Conservation (phyloP, 92 coral and sea anemone genomes). For the Epizoanthus ramosus region DNA sequence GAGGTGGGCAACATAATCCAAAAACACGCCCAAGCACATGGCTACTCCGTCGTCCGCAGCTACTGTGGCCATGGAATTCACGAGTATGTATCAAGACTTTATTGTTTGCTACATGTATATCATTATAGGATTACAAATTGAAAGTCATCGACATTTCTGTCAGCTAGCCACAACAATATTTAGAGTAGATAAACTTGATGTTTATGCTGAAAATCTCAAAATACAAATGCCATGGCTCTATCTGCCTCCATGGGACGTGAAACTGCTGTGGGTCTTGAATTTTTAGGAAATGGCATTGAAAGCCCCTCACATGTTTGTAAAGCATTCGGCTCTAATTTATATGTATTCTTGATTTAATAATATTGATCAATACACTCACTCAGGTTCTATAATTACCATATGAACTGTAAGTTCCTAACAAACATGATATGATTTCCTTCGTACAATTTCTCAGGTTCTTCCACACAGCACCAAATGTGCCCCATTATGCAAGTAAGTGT, state of each 20-base stretch:
- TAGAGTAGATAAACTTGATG: not conserved
- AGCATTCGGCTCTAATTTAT: no score
- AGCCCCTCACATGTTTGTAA: no score
- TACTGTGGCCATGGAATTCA: constrained; percentile 99
- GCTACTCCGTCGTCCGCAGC: constrained; percentile 91
- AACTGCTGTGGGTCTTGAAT: no score
- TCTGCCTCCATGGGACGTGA: no score
- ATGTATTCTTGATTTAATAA: no score
- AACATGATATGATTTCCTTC: not conserved
- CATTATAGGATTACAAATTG: no score
- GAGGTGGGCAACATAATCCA: constrained; percentile 97
- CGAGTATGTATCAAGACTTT: constrained; percentile 63
- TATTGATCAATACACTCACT: no score
- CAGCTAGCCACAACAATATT: not conserved
- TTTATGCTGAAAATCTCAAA: not conserved
- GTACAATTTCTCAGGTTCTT: constrained; percentile 65
- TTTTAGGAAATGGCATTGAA: no score
- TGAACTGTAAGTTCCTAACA: no score
- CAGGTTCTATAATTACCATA: no score
- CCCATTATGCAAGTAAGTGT: constrained; percentile 97
- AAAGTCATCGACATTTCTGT: not conserved
- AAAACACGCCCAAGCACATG: constrained; percentile 95
- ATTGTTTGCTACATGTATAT: not conserved
- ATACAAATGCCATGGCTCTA: no score
- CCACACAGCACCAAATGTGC: constrained; percentile 98